Conservation (phyloP, 2,888 invertebrate genomes). For the Netelia melanura region DNA sequence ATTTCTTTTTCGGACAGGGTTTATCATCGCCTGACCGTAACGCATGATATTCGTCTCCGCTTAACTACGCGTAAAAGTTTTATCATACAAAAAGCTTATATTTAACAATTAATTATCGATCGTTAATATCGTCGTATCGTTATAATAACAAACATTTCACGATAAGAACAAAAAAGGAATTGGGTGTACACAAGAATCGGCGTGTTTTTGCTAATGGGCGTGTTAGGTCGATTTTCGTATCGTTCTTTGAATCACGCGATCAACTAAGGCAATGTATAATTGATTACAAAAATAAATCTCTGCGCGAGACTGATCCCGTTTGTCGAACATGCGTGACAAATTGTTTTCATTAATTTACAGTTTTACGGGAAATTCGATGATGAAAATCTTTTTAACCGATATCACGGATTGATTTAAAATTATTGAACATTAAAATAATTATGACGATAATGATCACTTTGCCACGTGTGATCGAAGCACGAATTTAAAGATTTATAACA, state of each 20-base stretch:
- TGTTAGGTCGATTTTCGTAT: slow-evolving; percentile 25
- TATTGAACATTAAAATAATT: not conserved
- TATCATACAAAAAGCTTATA: slow-evolving; percentile 67
- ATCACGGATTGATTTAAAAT: not conserved
- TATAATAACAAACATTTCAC: slow-evolving; percentile 27
- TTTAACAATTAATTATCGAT: slow-evolving; percentile 39
- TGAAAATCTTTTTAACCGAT: not conserved
- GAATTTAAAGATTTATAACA: slow-evolving; percentile 16
- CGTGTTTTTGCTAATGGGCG: slow-evolving; percentile 43
- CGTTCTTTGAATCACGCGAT: slow-evolving; percentile 77
- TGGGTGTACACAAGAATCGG: slow-evolving; percentile 41
- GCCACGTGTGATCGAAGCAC: slow-evolving; percentile 14
- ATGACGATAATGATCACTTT: not conserved
- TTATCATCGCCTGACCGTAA: slow-evolving; percentile 42
- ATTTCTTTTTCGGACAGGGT: slow-evolving; percentile 27
- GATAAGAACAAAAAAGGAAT: slow-evolving; percentile 45
- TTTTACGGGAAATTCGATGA: not conserved
- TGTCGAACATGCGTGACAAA: slow-evolving; percentile 14
- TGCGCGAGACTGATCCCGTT: slow-evolving; percentile 72
- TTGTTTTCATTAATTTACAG: slow-evolving; percentile 1
- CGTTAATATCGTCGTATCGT: slow-evolving; percentile 28
- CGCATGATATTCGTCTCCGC: slow-evolving; percentile 32
- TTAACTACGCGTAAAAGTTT: slow-evolving; percentile 50
- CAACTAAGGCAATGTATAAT: slow-evolving; percentile 77
- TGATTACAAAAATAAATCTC: slow-evolving; percentile 82